A percentile compares a stretch with the other conserved stretches of the same genome.
These are phyloP conservation scores for Cyphomyrmex costatus DNA, from an alignment of 1,140 invertebrate genomes.

Conservation along the genomic window DNA sequence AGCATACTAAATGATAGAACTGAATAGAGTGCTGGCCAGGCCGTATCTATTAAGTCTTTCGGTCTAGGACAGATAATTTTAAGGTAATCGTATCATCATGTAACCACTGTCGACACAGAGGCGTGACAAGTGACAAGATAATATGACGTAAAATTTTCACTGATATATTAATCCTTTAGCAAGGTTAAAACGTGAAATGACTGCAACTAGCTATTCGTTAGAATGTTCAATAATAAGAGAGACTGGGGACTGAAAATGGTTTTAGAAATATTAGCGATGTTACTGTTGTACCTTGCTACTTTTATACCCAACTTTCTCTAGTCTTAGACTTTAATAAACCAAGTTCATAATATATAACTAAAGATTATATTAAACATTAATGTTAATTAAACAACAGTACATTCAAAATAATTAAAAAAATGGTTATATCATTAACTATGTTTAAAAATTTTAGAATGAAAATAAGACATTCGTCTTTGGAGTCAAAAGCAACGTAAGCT, in stretches of 20 bases:
- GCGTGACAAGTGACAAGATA: background rate
- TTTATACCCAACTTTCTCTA: too few species aligned
- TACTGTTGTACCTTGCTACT: too few species aligned
- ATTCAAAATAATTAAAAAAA: background rate
- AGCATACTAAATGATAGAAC: slow-evolving; percentile 56
- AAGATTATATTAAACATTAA: too few species aligned
- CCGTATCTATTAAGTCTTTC: slow-evolving; percentile 45
- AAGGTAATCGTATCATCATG: slow-evolving; percentile 21
- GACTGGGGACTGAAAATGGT: too few species aligned
- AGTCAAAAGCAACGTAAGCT: slow-evolving; percentile 38
- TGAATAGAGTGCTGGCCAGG: background rate
- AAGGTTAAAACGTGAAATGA: background rate
- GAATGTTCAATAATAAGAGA: background rate
- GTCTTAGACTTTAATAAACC: background rate
- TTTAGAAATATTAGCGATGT: too few species aligned
- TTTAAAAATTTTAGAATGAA: slow-evolving; percentile 52
- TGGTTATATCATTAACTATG: background rate
- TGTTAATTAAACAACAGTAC: background rate
- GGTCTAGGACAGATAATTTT: slow-evolving; percentile 49
- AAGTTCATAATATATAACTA: background rate
- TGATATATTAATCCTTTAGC: background rate
- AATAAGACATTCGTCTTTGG: slow-evolving; percentile 39
- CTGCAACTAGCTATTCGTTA: background rate
- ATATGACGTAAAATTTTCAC: background rate
- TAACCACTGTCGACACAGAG: background rate